Evolutionary conservation across 2,113 vertebrate genomes (phyloP), one percentile per base, ranked within the genome.

Genomic region (Thryonomys swinderianus): DNA sequence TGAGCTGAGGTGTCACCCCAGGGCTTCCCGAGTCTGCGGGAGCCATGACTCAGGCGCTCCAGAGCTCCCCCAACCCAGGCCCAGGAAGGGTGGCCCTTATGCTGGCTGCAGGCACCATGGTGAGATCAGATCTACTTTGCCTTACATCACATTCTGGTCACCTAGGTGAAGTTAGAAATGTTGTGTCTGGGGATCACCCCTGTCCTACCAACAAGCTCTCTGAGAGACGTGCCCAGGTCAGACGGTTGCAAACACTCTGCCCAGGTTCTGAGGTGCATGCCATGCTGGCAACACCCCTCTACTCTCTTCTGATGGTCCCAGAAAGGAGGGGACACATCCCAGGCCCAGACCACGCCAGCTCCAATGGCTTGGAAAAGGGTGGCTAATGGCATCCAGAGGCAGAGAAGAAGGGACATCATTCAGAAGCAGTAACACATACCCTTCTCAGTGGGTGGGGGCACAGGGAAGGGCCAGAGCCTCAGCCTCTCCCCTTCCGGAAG

Each of bases 141-240:
- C 66, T 18, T 42, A 32, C 0, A 2, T 10, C 16, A 34, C 0
- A 0, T 16, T 37, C 7, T 18, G 34, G 48, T 40, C 66, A 18
- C 27, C 64, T n/a, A 16, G 80, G 53, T n/a, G 27, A n/a, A 45
- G 42, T 71, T 5, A 2, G 42, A 71, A 66, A n/a, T 48, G 6
- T 27, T 16, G 12, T 1, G 0, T 32, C 21, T 37, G 78, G 48
- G 27, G 27, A 42, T 82, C 45, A 10, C 20, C 32, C 1, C 14
- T 1, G 0, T 21, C 64, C 55, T 48, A 27, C 62, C 8, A 55
- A 27, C 42, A 37, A 20, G 48, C 32, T 13, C 30, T 55, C 48
- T 20, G 42, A 91, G 45, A 3, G 48, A 4, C 69, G 69, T 7
- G 5, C 7, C 1, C 0, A 0, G 79, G 32, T 64, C 40, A 3